Evolutionary conservation across 1,140 invertebrate genomes (phyloP), one percentile per base, ranked within the genome.

Genomic region (Temnothorax longispinosus): DNA sequence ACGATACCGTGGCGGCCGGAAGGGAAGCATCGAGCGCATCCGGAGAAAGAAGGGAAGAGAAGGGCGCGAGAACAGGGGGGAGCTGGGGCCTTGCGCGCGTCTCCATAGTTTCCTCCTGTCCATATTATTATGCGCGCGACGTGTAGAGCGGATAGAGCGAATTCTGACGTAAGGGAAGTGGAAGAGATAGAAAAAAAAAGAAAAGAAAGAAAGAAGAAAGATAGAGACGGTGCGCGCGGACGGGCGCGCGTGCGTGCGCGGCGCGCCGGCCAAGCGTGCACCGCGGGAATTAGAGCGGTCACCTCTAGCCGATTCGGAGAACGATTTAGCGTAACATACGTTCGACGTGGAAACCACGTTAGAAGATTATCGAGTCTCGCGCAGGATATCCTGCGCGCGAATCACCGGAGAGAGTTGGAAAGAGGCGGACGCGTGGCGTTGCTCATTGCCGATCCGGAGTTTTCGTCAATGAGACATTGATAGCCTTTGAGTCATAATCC

Each of bases 1-100:
- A 11, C 11, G 7, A 21, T 21, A 13, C 4, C 27, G 38, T 4
- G 58, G 2, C 27, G 18, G 69, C 80, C 87, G 91, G 89, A 90
- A 92, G 84, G 60, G 85, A 88, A 76, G 86, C 88, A 91, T 92
- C 85, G 65, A 89, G 88, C 87, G 90, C 90, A 91, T 92, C 91
- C 93, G 93, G 92, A 65, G 62, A 2, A 13, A 18, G 15, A 71
- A n/a, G 27, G 60, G 27, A 32, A 62, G 32, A 35, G 13, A 3
- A 13, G n/a, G 18, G n/a, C 1, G n/a, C 44, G 44, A 11, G 44
- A 13, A 8, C 44, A 38, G 3, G 35, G 8, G 27, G 21, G 11
- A 3, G 4, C 10, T n/a, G 35, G 35, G 10, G 58, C 58, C 52
- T 32, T 27, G 32, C 74, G 54, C 82, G 76, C 82, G 76, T 92